Conservation (phyloP, 2,113 vertebrate species). For the Zosterops lateralis region DNA sequence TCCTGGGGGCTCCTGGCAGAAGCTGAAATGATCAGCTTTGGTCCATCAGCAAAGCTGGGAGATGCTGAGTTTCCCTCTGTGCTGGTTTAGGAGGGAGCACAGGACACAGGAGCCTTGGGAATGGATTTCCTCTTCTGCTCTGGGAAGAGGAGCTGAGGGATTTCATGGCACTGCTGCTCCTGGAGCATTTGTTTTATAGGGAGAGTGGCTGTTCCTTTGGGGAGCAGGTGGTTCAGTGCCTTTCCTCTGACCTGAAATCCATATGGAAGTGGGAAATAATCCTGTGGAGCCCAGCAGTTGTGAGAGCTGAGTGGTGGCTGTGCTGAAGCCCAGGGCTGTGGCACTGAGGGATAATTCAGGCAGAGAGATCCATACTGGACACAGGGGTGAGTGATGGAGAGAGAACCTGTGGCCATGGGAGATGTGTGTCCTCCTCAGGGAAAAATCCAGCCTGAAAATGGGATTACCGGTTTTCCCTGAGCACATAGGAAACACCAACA, state of each 20-base stretch:
- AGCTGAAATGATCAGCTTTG: background rate
- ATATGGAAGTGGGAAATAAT: background rate
- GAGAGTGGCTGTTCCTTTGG: background rate
- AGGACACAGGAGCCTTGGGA: background rate
- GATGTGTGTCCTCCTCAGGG: background rate
- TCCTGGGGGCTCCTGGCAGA: background rate
- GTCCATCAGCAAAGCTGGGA: background rate
- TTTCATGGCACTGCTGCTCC: background rate
- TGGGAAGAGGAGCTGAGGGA: background rate
- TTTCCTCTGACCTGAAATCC: background rate
- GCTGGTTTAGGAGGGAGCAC: background rate
- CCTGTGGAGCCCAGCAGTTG: background rate
- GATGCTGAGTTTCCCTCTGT: background rate
- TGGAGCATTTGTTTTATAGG: background rate
- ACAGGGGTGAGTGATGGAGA: background rate
- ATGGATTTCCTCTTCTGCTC: background rate
- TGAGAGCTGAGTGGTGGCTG: background rate
- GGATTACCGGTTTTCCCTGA: background rate
- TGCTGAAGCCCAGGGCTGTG: background rate
- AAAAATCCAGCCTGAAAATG: background rate
- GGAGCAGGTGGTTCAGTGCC: background rate
- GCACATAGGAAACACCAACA: fast-evolving
- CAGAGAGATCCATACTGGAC: background rate
- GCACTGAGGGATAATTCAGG: background rate
- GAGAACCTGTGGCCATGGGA: background rate